Percentiles rank a stretch among this genome's conserved stretches.
phyloP scores from a whole-genome alignment of 1,140 invertebrate genomes.

The Augochlora pura region DNA sequence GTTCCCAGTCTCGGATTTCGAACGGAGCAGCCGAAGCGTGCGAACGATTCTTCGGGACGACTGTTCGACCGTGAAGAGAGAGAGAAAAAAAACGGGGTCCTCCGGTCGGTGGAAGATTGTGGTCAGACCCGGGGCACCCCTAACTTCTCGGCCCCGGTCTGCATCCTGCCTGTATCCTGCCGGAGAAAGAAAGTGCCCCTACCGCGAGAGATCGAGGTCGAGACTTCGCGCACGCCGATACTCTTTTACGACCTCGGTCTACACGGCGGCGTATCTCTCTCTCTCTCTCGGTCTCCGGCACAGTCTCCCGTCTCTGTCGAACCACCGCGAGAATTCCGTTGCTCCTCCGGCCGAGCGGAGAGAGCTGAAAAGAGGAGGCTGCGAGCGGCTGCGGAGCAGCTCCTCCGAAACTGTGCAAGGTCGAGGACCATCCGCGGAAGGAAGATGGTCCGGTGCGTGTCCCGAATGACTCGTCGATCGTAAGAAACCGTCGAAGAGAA shows the following conservation, averaged over 20 bases:
- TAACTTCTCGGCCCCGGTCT: slow-evolving; percentile 2
- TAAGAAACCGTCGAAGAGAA: slow-evolving; percentile 27
- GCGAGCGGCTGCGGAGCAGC: not conserved
- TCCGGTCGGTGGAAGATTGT: not conserved
- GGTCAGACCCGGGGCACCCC: slow-evolving; percentile 17
- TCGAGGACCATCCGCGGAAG: slow-evolving; percentile 6
- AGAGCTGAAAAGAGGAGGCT: not conserved
- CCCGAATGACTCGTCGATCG: slow-evolving; percentile 13
- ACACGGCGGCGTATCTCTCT: not conserved
- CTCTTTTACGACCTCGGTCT: slow-evolving; percentile 58
- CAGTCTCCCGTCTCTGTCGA: not conserved
- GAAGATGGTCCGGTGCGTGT: slow-evolving; percentile 4
- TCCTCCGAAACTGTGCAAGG: slow-evolving; percentile 46
- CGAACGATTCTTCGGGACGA: not conserved
- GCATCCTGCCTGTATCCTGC: slow-evolving; percentile 16
- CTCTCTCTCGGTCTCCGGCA: not conserved
- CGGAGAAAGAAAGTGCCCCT: slow-evolving; percentile 65
- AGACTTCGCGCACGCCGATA: slow-evolving; percentile 50
- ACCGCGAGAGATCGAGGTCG: slow-evolving; percentile 67
- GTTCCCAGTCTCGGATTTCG: not conserved
- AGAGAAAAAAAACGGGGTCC: not conserved
- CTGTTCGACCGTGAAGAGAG: not conserved
- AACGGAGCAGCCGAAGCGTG: not conserved
- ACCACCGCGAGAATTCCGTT: slow-evolving; percentile 11
- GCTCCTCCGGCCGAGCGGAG: not conserved